Base-by-base conservation (phyloP, 1,140 invertebrate species). In the Archegozetes longisetosus region DNA sequence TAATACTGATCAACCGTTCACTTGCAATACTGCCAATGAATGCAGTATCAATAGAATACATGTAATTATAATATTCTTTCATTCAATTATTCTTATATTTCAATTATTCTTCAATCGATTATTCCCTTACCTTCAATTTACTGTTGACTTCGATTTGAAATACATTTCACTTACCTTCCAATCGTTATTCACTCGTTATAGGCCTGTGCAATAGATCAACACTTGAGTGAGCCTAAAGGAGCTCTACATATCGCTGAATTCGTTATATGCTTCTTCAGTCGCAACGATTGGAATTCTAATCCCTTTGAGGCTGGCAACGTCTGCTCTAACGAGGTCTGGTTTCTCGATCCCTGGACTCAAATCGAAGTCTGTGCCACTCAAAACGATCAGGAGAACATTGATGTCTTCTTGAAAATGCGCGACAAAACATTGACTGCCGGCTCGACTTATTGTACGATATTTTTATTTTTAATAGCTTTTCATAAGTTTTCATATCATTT, bases 41-140 rank as follows among this genome's bases (percentile, higher is more conserved):
- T 61, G 59, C 46, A 61, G 13, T 6, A 27, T 27, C 57, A 61
- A 61, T 60, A 55, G 57, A 60, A 22, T 60, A 3, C 54, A 59
- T 29, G 58, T 57, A 48, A 53, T 13, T 26, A 17, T 27, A 57
- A 48, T 6, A 14, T n/a, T n/a, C n/a, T n/a, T n/a, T n/a, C n/a
- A n/a, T n/a, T n/a, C n/a, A n/a, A n/a, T n/a, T n/a, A n/a, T n/a
- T n/a, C n/a, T n/a, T n/a, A n/a, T n/a, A 9, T 29, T n/a, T n/a
- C n/a, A n/a, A n/a, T n/a, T n/a, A n/a, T n/a, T n/a, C n/a, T n/a
- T n/a, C n/a, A n/a, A n/a, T n/a, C n/a, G n/a, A n/a, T n/a, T n/a
- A n/a, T n/a, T n/a, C n/a, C n/a, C n/a, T n/a, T n/a, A n/a, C n/a
- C n/a, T n/a, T n/a, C n/a, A n/a, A n/a, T n/a, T n/a, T n/a, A n/a